Base-by-base conservation (phyloP, 2,888 invertebrate genomes). In the Gerris lacustris region DNA sequence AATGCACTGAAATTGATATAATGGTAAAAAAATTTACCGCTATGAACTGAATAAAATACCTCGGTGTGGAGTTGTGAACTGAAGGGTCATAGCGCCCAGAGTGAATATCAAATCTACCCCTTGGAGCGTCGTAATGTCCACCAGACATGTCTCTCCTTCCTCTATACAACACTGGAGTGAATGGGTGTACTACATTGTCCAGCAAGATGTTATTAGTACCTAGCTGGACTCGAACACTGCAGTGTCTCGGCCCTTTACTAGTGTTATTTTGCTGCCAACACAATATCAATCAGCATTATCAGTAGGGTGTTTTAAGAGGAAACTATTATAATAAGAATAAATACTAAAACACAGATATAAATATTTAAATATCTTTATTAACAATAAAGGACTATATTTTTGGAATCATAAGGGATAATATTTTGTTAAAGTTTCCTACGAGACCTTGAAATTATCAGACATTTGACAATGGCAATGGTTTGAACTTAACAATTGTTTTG, bases 121-220 rank as follows among this genome's bases (percentile, higher is more conserved):
- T 55, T 11, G 55, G 55, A 55, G 55, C 11, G 9, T 55, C 55
- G 15, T 55, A 55, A 15, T 55, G 55, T 11, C 15, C 55, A 55
- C 55, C 15, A 62, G 17, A 43, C 47, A 73, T 72, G 4, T 70
- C 63, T 0, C 70, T 73, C 17, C 76, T 72, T 68, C 79, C 81
- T 44, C 87, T 87, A 76, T 91, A 91, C 63, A 91, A 81, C 47
- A 91, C 86, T 0, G 91, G 90, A 15, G 88, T 86, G 67, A 77
- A 77, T 45, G 75, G 76, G 64, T 73, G 70, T 9, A 74, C 76
- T 17, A 88, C 88, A 77, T 90, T 91, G 79, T 91, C 91, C 44
- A 92, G 81, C 6, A 92, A 81, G 76, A 92, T 90, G 79, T 91
- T 92, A 78, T 88, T 90, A 11, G 90, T 89, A 6, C 90, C 90